These are phyloP conservation scores for Neocrepidodera transversa DNA, from an alignment of 2,888 invertebrate species.

Conservation along the genomic window DNA sequence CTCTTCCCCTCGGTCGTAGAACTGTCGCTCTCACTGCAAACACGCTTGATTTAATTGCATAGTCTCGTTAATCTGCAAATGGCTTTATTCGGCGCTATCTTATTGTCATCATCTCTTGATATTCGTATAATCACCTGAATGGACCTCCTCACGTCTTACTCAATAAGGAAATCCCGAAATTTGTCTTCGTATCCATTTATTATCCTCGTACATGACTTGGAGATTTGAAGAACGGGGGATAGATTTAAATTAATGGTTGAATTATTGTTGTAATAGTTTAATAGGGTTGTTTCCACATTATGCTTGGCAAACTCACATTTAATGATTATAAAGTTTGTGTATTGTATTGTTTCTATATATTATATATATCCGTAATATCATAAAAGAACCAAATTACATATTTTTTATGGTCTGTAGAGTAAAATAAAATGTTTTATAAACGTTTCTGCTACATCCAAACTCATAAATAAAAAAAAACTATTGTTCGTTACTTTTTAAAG, in stretches of 20 bases:
- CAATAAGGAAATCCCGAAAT: constrained; percentile 42
- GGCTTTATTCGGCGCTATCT: constrained; percentile 46
- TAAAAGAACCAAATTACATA: too few species aligned
- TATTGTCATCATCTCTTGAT: constrained; percentile 43
- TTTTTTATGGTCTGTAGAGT: too few species aligned
- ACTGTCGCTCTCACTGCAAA: constrained; percentile 41
- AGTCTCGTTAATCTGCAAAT: constrained; percentile 49
- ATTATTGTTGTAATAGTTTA: not conserved
- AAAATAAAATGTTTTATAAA: too few species aligned
- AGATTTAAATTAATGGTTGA: constrained; percentile 30
- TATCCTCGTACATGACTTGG: constrained; percentile 14
- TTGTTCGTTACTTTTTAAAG: too few species aligned
- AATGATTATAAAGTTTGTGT: too few species aligned
- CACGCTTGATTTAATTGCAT: constrained; percentile 55
- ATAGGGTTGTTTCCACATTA: too few species aligned
- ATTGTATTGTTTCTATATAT: too few species aligned
- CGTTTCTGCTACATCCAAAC: too few species aligned
- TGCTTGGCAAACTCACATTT: too few species aligned
- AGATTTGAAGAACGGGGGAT: not conserved
- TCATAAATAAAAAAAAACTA: too few species aligned
- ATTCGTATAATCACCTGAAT: constrained; percentile 40
- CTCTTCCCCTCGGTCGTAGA: constrained; percentile 22
- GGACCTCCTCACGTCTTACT: constrained; percentile 42
- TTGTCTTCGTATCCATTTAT: constrained; percentile 35
- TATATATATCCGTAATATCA: too few species aligned